Evolutionary conservation across 2,888 invertebrate species (phyloP), one percentile per base, ranked within the genome.

Genomic region (Agriopis leucophaearia): DNA sequence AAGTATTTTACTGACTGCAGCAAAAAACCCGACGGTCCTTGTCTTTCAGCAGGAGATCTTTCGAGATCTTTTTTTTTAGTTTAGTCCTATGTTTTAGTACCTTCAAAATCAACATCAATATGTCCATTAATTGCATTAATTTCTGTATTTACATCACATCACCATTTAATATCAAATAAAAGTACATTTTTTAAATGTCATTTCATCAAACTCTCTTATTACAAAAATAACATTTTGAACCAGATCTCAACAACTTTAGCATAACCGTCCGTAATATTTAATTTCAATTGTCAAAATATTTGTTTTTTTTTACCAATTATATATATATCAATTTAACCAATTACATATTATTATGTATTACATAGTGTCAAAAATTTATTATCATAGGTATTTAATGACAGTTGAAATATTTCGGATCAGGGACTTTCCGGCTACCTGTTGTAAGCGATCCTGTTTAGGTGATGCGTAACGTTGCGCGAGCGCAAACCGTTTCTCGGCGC

Each of bases 211-310:
- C 6, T 38, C 8, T 27, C 56, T 38, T 51, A 56, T 66, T 57
- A 61, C 66, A 61, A 61, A 66, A 61, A 61, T 38, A 51, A 50
- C 27, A 52, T 36, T 38, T 35, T 27, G 38, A 16, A 18, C 42
- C 44, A 54, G 36, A 50, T 59, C 54, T 55, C 44, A 45, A 40
- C 38, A 44, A 51, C 9, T 13, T 15, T 8, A 48, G 40, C 15
- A 16, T 10, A 48, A 13, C 13, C 10, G 13, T 27, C 55, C 12
- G 38, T 16, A 42, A 10, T 2, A 8, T 4, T 52, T 15, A 15
- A 36, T 36, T 15, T 15, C 10, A 36, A 36, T 12, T 42, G 42
- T 12, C 13, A 42, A 42, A 42, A 9, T 8, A 9, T 6, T 36
- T 6, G 8, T 36, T 36, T 36, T 36, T 36, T 36, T 36, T 36